phyloP scores from a whole-genome alignment of 2,888 invertebrate genomes.

The Elegia similella region DNA sequence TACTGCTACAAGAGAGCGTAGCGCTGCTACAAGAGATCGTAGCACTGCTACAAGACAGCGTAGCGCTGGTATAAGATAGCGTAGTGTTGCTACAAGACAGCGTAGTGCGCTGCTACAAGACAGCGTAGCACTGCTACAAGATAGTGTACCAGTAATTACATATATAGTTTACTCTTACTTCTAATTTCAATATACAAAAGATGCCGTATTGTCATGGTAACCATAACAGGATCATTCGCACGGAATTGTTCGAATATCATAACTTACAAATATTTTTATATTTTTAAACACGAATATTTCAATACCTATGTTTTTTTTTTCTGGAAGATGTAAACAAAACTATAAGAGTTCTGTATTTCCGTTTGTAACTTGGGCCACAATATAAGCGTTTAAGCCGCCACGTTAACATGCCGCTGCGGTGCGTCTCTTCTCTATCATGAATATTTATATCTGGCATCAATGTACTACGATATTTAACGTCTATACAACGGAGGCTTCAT shows the following conservation, averaged over 20 bases:
- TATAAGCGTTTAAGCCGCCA: slow-evolving; percentile 53
- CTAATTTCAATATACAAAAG: no score
- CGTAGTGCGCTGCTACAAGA: no score
- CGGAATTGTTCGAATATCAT: no score
- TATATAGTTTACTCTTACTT: no score
- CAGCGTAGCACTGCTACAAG: not conserved
- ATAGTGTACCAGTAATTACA: no score
- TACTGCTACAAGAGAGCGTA: not conserved
- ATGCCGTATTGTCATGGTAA: no score
- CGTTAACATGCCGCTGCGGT: slow-evolving; percentile 58
- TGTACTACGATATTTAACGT: slow-evolving; percentile 52
- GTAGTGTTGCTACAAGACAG: no score
- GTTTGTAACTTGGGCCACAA: slow-evolving; percentile 34
- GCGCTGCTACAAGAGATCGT: not conserved
- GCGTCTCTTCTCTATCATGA: slow-evolving; percentile 60
- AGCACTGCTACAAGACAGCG: not conserved
- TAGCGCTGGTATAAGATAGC: not conserved
- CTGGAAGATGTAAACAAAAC: no score
- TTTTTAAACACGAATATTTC: no score
- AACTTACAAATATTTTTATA: no score
- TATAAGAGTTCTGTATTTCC: slow-evolving; percentile 4
- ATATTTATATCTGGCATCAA: slow-evolving; percentile 68
- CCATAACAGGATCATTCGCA: no score
- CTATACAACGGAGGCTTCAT: slow-evolving; percentile 26
- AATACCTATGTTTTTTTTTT: no score